phyloP scores from a whole-genome alignment of 2,797 vertebrate genomes.

The Nannoperca obscura region DNA sequence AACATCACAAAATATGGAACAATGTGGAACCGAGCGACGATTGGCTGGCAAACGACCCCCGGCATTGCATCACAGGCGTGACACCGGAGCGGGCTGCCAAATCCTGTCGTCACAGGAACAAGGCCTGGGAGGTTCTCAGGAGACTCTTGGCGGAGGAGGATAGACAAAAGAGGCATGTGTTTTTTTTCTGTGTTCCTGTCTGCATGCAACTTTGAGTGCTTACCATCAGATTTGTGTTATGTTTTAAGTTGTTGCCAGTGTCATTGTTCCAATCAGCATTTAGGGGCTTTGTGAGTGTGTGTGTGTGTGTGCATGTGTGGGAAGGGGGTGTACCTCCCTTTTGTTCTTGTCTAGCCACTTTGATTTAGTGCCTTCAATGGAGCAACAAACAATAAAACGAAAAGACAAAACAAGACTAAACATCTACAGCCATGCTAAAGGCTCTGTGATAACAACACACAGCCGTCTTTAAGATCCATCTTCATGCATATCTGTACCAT shows the following conservation, averaged over 20 bases:
- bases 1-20: conserved; percentile 67
- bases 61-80: conserved; percentile 35
- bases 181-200: conserved; percentile 28
- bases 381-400: background rate
- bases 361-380: conserved; percentile 13
- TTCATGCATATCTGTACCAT: background rate
- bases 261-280: conserved; percentile 29
- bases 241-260: conserved; percentile 34
- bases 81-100: conserved; percentile 52
- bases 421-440: background rate
- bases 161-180: conserved; percentile 33
- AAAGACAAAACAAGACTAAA: conserved; percentile 5
- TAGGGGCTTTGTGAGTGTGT: background rate
- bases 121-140: conserved; percentile 40
- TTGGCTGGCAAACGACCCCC: conserved; percentile 61
- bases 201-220: conserved; percentile 25
- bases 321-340: background rate
- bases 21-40: conserved; percentile 61
- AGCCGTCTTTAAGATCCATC: background rate
- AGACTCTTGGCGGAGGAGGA: conserved; percentile 36
- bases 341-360: conserved; percentile 30
- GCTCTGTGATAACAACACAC: background rate
- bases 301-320: background rate
- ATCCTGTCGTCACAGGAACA: conserved; percentile 50
- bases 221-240: conserved; percentile 29